A percentile compares a stretch with the other conserved stretches of the same genome.
Evolutionary conservation across 2,797 vertebrate genomes (phyloP).

Genomic region (Eupleurogrammus muticus): DNA sequence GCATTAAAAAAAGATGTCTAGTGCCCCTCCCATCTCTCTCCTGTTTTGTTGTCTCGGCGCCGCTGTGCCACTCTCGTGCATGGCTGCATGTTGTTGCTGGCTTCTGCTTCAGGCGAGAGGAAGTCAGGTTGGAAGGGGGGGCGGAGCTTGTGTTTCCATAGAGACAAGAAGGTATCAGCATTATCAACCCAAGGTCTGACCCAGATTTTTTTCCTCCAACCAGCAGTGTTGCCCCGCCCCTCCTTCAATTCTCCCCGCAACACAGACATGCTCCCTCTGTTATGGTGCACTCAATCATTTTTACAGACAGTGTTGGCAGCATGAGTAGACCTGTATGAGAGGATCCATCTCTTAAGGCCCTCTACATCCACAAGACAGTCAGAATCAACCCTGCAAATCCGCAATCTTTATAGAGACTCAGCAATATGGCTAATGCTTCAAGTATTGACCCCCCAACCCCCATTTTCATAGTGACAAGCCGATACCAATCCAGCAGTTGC

Average conservation of each 20-base stretch:
- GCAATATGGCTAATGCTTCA: conserved; percentile 71
- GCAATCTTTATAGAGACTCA: conserved; percentile 53
- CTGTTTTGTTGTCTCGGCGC: neutral
- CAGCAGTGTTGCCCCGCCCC: conserved; percentile 62
- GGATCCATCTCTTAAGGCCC: conserved; percentile 38
- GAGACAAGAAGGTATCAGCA: conserved; percentile 77
- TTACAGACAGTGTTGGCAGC: conserved; percentile 37
- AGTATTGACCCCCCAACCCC: conserved; percentile 49
- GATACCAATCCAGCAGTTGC: conserved; percentile 49
- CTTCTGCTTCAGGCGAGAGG: conserved; percentile 74
- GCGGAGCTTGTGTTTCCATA: conserved; percentile 78
- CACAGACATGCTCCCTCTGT: conserved; percentile 23
- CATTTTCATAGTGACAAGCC: conserved; percentile 44
- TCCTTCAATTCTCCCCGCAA: conserved; percentile 21
- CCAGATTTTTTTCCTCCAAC: conserved; percentile 75
- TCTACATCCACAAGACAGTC: conserved; percentile 53
- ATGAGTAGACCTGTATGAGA: conserved; percentile 30
- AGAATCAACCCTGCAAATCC: conserved; percentile 61
- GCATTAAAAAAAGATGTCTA: conserved; percentile 29
- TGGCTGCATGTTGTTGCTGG: conserved; percentile 49
- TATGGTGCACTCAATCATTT: conserved; percentile 47
- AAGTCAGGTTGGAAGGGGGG: conserved; percentile 69
- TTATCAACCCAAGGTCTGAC: conserved; percentile 80
- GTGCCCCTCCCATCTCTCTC: conserved; percentile 12
- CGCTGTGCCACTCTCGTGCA: conserved; percentile 13